Conservation (phyloP, 2,888 invertebrate genomes). For the Cantharis rustica region DNA sequence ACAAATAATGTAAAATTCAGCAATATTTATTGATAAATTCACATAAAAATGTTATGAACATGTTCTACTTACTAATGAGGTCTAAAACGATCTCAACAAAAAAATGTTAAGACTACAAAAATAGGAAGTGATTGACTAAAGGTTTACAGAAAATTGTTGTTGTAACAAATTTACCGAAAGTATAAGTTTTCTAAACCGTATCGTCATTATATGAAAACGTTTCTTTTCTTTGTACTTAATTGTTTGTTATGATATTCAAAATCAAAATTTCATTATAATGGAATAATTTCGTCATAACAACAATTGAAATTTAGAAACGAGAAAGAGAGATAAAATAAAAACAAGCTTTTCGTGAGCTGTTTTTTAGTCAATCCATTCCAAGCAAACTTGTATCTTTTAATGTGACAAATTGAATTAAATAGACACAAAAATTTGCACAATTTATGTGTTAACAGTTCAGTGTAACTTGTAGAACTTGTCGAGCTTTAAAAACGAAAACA, state of each 20-base stretch:
- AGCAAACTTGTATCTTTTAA: not conserved
- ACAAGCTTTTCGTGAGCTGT: not conserved
- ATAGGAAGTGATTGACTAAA: not conserved
- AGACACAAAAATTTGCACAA: slow-evolving; percentile 2
- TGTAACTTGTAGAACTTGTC: not conserved
- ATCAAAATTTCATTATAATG: not conserved
- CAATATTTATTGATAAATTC: not conserved
- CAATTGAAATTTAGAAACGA: not conserved
- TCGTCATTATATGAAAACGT: not conserved
- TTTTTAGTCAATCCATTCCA: not conserved
- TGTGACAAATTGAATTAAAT: slow-evolving; percentile 1
- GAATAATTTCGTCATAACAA: not conserved
- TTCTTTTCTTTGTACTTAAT: not conserved
- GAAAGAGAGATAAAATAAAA: not conserved
- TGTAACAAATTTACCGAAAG: not conserved
- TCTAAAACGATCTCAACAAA: not conserved
- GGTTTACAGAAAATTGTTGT: not conserved
- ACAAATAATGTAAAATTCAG: not conserved
- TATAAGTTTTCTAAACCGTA: not conserved
- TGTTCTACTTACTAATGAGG: not conserved
- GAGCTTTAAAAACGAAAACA: not conserved
- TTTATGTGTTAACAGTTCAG: not conserved
- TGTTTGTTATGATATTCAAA: not conserved
- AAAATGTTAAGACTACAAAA: not conserved
- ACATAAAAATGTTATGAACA: not conserved